Evolutionary conservation across 2,888 invertebrate species (phyloP).

Genomic region (Toxonevra muliebris): DNA sequence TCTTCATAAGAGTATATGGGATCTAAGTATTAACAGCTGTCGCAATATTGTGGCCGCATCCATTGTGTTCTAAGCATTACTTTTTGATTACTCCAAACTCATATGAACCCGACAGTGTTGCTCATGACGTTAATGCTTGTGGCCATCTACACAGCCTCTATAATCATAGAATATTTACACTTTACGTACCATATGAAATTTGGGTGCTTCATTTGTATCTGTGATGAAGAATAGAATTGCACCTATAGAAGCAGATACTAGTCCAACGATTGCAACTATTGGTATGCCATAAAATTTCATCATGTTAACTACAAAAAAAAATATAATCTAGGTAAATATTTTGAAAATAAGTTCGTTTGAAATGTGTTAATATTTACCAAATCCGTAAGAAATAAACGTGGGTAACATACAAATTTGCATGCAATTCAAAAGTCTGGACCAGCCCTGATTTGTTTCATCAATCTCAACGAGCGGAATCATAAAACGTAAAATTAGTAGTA

Average conservation of each 20-base stretch:
- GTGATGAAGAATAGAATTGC: constrained; percentile 26
- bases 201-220: constrained; percentile 29
- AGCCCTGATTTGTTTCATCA: constrained; percentile 35
- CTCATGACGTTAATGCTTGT: no score
- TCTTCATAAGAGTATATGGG: no score
- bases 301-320: no score
- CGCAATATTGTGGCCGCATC: no score
- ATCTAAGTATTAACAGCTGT: no score
- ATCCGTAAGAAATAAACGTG: constrained; percentile 13
- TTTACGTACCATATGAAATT: constrained; percentile 28
- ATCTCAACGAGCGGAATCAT: constrained; percentile 52
- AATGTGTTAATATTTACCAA: constrained; percentile 22
- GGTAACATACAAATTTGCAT: constrained; percentile 32
- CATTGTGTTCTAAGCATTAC: no score
- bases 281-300: constrained; percentile 8
- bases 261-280: not conserved
- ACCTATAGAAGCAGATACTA: constrained; percentile 11
- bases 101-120: no score
- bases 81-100: no score
- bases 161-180: not conserved
- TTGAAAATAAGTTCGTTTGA: no score
- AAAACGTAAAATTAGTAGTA: constrained; percentile 67
- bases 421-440: constrained; percentile 40
- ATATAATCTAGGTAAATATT: no score
- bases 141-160: no score